These are phyloP conservation scores for Hirtodrosophila cameraria DNA, from an alignment of 2,888 invertebrate genomes.

Conservation along the genomic window DNA sequence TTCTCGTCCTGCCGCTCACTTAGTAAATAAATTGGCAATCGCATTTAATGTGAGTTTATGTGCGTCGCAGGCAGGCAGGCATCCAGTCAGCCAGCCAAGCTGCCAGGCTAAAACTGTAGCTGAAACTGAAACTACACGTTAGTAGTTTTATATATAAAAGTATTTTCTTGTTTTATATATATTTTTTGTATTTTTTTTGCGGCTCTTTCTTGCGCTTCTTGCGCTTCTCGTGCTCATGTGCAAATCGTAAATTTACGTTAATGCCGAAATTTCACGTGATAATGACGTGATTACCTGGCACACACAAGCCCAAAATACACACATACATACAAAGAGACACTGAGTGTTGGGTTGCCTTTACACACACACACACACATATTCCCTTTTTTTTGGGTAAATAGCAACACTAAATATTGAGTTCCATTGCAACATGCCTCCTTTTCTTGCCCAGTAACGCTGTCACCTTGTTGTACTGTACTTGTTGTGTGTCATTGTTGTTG, in stretches of 20 bases:
- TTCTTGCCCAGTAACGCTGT: constrained; percentile 12
- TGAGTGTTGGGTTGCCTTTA: constrained; percentile 7
- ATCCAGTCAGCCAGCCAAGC: constrained; percentile 19
- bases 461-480: constrained; percentile 27
- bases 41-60: constrained; percentile 80
- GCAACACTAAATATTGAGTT: constrained; percentile 41
- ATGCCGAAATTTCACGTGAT: constrained; percentile 81
- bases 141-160: constrained; percentile 56
- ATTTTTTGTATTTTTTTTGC: constrained; percentile 23
- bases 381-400: constrained; percentile 28
- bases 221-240: constrained; percentile 68
- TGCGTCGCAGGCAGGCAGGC: constrained; percentile 63
- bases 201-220: constrained; percentile 25
- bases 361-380: background rate
- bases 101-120: constrained; percentile 30
- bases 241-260: constrained; percentile 79
- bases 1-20: constrained; percentile 62
- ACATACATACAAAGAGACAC: constrained; percentile 9
- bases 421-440: constrained; percentile 53
- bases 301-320: constrained; percentile 41
- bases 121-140: constrained; percentile 29
- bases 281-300: constrained; percentile 80
- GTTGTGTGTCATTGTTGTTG: constrained; percentile 22
- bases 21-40: constrained; percentile 81
- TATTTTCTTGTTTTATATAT: constrained; percentile 42